Conservation (phyloP, 2,113 vertebrate species). For the Nymphicus hollandicus region DNA sequence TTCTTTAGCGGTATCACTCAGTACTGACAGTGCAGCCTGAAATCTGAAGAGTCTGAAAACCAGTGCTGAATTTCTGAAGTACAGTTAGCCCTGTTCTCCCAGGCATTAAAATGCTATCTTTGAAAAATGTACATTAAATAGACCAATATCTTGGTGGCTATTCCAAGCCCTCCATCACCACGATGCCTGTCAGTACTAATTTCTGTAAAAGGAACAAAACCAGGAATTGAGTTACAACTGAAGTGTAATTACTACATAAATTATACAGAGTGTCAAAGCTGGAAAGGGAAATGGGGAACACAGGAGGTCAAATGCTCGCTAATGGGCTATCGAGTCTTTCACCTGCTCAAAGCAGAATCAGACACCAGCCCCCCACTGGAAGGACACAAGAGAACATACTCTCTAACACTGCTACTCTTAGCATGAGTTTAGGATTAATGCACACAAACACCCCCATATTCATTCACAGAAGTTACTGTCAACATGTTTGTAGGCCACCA, state of each 20-base stretch:
- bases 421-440: background rate
- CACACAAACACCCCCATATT: background rate
- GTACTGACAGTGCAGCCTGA: background rate
- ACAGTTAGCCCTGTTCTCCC: background rate
- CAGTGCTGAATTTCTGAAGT: background rate
- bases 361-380: background rate
- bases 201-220: conserved; percentile 35
- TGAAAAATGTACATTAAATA: conserved; percentile 16
- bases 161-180: background rate
- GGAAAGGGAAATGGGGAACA: conserved; percentile 25
- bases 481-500: background rate
- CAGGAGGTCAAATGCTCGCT: background rate
- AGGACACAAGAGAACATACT: background rate
- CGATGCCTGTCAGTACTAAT: conserved; percentile 16
- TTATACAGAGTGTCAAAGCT: conserved; percentile 11
- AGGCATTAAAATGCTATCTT: background rate
- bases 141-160: conserved; percentile 5
- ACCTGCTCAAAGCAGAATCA: conserved; percentile 31
- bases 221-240: conserved; percentile 36
- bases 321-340: conserved; percentile 22
- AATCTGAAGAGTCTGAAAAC: background rate
- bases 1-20: background rate
- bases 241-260: conserved; percentile 44
- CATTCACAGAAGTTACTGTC: background rate
- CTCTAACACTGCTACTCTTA: background rate